phyloP scores from a whole-genome alignment of 2,797 vertebrate species.

The Eleutherodactylus coqui region DNA sequence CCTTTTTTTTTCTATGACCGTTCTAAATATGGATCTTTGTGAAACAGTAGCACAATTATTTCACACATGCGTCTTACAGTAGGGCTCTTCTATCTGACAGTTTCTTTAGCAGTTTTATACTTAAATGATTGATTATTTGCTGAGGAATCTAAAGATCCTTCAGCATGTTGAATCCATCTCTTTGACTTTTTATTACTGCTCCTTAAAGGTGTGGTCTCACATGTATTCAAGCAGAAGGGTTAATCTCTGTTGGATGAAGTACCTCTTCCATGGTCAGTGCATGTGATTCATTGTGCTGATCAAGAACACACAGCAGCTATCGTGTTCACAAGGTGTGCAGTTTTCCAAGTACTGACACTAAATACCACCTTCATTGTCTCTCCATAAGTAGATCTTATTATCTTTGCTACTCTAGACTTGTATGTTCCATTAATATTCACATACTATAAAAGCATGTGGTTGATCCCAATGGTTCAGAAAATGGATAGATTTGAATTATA shows the following conservation, averaged over 20 bases:
- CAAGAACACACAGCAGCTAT: conserved; percentile 38
- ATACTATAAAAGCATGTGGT: background rate
- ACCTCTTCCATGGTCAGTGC: background rate
- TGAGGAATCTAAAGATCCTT: background rate
- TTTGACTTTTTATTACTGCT: background rate
- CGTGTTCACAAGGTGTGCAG: conserved; percentile 19
- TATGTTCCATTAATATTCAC: background rate
- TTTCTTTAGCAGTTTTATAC: no score
- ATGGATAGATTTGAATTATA: background rate
- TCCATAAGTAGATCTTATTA: background rate
- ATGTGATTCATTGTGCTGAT: conserved; percentile 14
- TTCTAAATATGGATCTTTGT: background rate
- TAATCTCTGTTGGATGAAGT: background rate
- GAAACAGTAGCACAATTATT: no score
- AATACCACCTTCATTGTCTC: background rate
- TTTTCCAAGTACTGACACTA: conserved; percentile 12
- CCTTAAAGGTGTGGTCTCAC: background rate
- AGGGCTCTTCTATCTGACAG: no score
- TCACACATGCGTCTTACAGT: no score
- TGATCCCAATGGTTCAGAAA: background rate
- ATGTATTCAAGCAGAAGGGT: background rate
- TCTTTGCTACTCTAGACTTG: background rate
- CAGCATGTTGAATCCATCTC: no score
- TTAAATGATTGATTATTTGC: background rate
- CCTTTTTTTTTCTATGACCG: background rate